Evolutionary conservation across 2,888 invertebrate species (phyloP), one percentile per base, ranked within the genome.

Genomic region (Cheilosia urbana): DNA sequence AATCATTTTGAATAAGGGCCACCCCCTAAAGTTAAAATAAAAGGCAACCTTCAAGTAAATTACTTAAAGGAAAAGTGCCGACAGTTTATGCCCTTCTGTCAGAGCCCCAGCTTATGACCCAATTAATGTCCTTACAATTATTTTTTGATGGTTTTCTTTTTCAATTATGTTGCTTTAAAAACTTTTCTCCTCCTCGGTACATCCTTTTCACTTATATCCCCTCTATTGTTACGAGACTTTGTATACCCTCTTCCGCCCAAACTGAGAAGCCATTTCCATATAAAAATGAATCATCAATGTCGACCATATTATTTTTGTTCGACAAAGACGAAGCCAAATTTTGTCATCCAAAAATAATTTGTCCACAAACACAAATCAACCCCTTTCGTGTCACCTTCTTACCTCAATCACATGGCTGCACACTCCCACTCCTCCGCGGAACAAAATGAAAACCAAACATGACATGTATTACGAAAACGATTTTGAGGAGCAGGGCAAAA

Each of bases 151-250:
- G 49, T 19, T 42, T 37, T 34, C 24, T 17, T 19, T 5, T 11
- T 5, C 9, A 19, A 30, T 55, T 42, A 30, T 19, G 42, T 55
- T 17, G 21, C 42, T 21, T 65, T 37, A 2, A 3, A 2, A 15
- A 34, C 2, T 34, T 9, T 34, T 19, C 11, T 5, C 58, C 24
- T 34, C 2, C 19, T n/a, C 15, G 15, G 24, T 15, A 58, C 40
- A 66, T 66, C 37, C 57, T 75, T 58, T 75, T 75, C 57, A 75
- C 66, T 75, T 66, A 66, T 65, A 13, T 37, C 62, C 19, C 42
- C 57, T 11, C 19, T 51, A 42, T 51, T 51, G 42, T 47, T 27
- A 30, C 19, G n/a, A 13, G 37, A 6, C 5, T 21, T 51, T 19
- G 7, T 51, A 19, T 63, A 4, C 34, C 21, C 45, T 24, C 6